Evolutionary conservation across 2,888 invertebrate species (phyloP), one percentile per base, ranked within the genome.

Genomic region (Dichetophora obliterata): DNA sequence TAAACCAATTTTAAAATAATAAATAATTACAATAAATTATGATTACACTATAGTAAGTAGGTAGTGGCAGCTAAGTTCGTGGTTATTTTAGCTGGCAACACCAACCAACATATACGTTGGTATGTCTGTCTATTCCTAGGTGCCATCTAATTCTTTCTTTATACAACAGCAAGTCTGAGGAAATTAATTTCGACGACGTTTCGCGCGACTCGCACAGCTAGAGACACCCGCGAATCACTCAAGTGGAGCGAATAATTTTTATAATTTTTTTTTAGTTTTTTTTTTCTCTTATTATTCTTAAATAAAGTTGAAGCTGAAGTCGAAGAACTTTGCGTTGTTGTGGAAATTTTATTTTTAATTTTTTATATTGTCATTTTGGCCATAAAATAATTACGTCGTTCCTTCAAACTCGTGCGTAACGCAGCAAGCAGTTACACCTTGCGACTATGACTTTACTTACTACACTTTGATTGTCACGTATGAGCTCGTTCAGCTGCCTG

Each of bases 1-100:
- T 74, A 74, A 66, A 74, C 74, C 74, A 74, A 74, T 74, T 74
- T 74, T 74, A 84, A 85, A 85, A 85, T 85, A 85, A 85, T 85
- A 85, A 85, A 85, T 85, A 85, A 85, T 85, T 85, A 84, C 85
- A 85, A 85, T 84, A 85, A 85, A 85, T 85, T 85, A 85, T 85
- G 85, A 85, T 85, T 85, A 85, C 85, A 85, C 83, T 82, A n/a
- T n/a, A n/a, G n/a, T n/a, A n/a, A n/a, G n/a, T n/a, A 84, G 85
- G 83, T 84, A 84, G 85, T 85, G 48, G 43, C 48, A 68, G n/a
- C n/a, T 68, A 43, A 16, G 48, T 82, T 82, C n/a, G 84, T 81
- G 80, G 82, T 31, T 48, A 65, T 34, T 71, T 24, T 11, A 68
- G 71, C 65, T 75, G 79, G 78, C 81, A 76, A 80, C 81, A 81